Evolutionary conservation across 2,888 invertebrate species (phyloP).

Genomic region (Monochamus alternatus): DNA sequence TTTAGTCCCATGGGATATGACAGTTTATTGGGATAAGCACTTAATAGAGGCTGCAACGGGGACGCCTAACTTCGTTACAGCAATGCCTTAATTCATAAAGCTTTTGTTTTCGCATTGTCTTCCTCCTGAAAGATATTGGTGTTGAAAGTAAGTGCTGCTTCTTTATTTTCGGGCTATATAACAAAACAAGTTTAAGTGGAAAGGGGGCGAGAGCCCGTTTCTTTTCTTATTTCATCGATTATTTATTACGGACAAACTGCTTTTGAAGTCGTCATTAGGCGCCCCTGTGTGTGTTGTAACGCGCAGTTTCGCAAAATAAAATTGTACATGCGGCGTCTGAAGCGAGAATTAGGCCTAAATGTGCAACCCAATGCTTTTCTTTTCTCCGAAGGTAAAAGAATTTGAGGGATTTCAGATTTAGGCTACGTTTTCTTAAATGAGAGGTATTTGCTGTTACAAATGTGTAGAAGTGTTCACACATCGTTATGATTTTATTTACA

Average conservation of each 20-base stretch:
- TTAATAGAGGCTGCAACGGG: conserved; percentile 64
- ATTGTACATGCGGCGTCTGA: neutral
- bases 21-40: conserved; percentile 70
- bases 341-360: too few relatives aligned
- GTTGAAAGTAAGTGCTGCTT: conserved; percentile 65
- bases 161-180: conserved; percentile 55
- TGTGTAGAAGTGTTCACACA: too few relatives aligned
- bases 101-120: conserved; percentile 66
- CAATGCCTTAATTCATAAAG: conserved; percentile 68
- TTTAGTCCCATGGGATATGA: conserved; percentile 67
- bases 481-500: too few relatives aligned
- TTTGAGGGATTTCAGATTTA: too few relatives aligned
- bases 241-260: conserved; percentile 16
- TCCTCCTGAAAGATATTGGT: conserved; percentile 62
- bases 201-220: conserved; percentile 8
- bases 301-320: neutral
- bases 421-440: too few relatives aligned
- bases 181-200: conserved; percentile 34
- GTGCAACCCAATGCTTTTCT: too few relatives aligned
- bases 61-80: conserved; percentile 66
- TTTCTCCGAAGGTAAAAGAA: too few relatives aligned
- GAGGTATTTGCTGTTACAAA: too few relatives aligned
- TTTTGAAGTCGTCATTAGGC: conserved; percentile 19
- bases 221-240: conserved; percentile 23
- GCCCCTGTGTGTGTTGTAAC: neutral